Conservation (phyloP, 1,140 invertebrate species). For the Leptinotarsa lineolata region DNA sequence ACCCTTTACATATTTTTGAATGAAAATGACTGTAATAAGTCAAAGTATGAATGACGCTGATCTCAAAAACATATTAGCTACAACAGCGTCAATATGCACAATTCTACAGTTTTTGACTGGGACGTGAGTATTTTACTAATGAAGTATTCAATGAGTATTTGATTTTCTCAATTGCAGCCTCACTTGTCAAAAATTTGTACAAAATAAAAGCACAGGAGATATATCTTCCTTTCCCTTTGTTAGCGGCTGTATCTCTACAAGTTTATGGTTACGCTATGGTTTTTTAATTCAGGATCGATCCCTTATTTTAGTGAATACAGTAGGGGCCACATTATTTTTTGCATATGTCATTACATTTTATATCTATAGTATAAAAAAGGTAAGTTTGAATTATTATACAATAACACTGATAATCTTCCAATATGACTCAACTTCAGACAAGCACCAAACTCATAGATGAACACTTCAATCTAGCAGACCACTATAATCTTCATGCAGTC, state of each 20-base stretch:
- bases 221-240: conserved; percentile 75
- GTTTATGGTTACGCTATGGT: conserved; percentile 73
- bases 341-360: conserved; percentile 68
- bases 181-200: conserved; percentile 69
- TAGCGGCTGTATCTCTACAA: conserved; percentile 73
- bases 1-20: too few species aligned
- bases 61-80: conserved; percentile 60
- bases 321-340: conserved; percentile 69
- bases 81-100: conserved; percentile 68
- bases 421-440: too few species aligned
- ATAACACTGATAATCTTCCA: too few species aligned
- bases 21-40: too few species aligned
- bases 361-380: conserved; percentile 67
- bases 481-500: too few species aligned
- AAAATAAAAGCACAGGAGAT: conserved; percentile 69
- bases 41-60: conserved; percentile 42
- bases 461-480: too few species aligned
- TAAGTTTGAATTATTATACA: conserved; percentile 36
- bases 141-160: conserved; percentile 26
- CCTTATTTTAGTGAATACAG: conserved; percentile 70
- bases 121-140: conserved; percentile 59
- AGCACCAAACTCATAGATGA: too few species aligned
- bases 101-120: conserved; percentile 72
- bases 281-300: conserved; percentile 67
- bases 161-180: conserved; percentile 61